These are phyloP conservation scores for Oceanites oceanicus DNA, from an alignment of 2,113 vertebrate genomes.

Conservation along the genomic window DNA sequence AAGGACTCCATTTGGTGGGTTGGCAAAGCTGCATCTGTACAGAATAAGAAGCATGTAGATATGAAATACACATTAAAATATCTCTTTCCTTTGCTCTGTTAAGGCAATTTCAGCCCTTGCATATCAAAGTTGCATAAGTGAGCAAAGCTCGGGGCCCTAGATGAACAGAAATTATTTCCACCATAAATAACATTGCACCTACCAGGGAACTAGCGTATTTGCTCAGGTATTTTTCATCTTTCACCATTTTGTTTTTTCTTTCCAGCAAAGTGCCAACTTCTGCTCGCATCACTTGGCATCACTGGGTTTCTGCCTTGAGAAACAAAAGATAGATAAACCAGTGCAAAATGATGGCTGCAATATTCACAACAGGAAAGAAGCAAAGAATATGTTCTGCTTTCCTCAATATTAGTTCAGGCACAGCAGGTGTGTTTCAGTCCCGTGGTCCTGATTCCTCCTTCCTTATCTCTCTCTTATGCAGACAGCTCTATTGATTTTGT, in stretches of 20 bases:
- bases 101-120: not conserved
- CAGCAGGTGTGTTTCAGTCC: not conserved
- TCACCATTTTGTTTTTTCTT: not conserved
- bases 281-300: not conserved
- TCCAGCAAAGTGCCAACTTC: not conserved
- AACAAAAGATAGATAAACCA: not conserved
- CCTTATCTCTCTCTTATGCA: not conserved
- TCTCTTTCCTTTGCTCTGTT: not conserved
- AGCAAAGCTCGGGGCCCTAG: fast-evolving
- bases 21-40: not conserved
- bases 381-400: not conserved
- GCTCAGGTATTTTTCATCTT: not conserved
- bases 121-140: not conserved
- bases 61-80: not conserved
- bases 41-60: not conserved
- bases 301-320: not conserved
- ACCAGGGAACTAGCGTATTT: not conserved
- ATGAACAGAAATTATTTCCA: not conserved
- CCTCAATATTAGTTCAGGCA: not conserved
- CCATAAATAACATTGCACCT: not conserved
- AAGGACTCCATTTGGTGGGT: not conserved
- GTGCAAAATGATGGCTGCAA: not conserved
- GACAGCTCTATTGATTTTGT: not conserved
- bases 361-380: not conserved
- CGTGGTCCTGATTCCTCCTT: not conserved